A percentile compares a stretch with the other conserved stretches of the same genome.
Conservation (phyloP, 1,140 invertebrate species). For the Maconellicoccus hirsutus region DNA sequence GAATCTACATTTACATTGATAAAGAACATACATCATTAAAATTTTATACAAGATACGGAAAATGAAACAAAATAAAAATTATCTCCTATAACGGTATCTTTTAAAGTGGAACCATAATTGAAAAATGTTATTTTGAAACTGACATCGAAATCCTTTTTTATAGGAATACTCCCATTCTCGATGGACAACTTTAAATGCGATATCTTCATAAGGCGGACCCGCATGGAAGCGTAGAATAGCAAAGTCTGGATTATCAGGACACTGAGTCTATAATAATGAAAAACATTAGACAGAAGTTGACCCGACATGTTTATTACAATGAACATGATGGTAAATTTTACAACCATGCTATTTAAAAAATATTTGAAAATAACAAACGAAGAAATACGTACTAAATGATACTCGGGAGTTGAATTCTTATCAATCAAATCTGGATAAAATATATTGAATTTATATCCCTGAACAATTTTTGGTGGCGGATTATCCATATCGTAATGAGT, state of each 20-base stretch:
- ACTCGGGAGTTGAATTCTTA: constrained; percentile 85
- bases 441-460: constrained; percentile 99
- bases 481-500: constrained; percentile 99
- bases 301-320: no score
- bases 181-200: constrained; percentile 98
- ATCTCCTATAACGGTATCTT: constrained; percentile 89
- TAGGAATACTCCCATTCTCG: constrained; percentile 99
- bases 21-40: no score
- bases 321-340: background rate
- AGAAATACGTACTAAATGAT: constrained; percentile 58
- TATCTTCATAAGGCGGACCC: constrained; percentile 98
- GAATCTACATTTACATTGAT: no score
- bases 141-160: constrained; percentile 93
- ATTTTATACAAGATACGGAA: background rate
- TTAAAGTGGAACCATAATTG: constrained; percentile 99
- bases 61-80: constrained; percentile 31
- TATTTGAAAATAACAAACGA: background rate
- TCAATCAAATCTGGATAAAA: constrained; percentile 99
- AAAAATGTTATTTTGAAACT: constrained; percentile 99
- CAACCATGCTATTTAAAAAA: background rate
- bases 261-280: constrained; percentile 58
- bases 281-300: constrained; percentile 23
- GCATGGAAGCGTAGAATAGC: constrained; percentile 88
- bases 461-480: constrained; percentile 98
- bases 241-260: constrained; percentile 88